Evolutionary conservation across 1,140 invertebrate genomes (phyloP).

Genomic region (Aphis gossypii): DNA sequence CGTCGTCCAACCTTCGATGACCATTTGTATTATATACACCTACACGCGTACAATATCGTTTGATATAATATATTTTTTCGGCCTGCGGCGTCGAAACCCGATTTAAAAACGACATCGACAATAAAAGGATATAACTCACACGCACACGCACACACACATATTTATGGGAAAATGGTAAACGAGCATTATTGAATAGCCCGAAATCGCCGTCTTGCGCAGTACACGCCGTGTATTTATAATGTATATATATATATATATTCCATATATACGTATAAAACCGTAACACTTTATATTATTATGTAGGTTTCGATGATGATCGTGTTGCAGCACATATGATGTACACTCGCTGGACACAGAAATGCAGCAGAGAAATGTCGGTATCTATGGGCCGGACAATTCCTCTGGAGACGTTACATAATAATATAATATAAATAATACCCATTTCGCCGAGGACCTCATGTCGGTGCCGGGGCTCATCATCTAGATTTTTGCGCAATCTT

Average conservation of each 20-base stretch:
- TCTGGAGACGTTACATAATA: neutral
- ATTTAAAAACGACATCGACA: conserved; percentile 39
- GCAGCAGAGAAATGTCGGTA: neutral
- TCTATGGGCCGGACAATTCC: neutral
- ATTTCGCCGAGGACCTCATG: conserved; percentile 41
- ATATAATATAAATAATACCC: neutral
- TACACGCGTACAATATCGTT: neutral
- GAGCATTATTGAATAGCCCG: conserved; percentile 34
- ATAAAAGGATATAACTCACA: conserved; percentile 26
- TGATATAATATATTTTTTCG: conserved; percentile 31
- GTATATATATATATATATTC: neutral
- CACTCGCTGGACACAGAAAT: conserved; percentile 9
- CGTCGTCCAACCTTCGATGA: conserved; percentile 15
- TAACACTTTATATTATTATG: neutral
- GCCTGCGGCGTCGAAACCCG: conserved; percentile 5
- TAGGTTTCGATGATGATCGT: neutral
- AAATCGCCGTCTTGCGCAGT: neutral
- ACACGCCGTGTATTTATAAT: neutral
- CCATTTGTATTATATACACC: conserved; percentile 30
- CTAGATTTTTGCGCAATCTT: conserved; percentile 47
- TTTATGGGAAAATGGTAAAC: conserved; percentile 15
- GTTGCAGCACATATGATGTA: neutral
- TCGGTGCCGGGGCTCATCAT: neutral
- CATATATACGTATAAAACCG: neutral
- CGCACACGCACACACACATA: neutral